Evolutionary conservation across 2,113 vertebrate genomes (phyloP), one percentile per base, ranked within the genome.

Genomic region (Myiagra hebetior): DNA sequence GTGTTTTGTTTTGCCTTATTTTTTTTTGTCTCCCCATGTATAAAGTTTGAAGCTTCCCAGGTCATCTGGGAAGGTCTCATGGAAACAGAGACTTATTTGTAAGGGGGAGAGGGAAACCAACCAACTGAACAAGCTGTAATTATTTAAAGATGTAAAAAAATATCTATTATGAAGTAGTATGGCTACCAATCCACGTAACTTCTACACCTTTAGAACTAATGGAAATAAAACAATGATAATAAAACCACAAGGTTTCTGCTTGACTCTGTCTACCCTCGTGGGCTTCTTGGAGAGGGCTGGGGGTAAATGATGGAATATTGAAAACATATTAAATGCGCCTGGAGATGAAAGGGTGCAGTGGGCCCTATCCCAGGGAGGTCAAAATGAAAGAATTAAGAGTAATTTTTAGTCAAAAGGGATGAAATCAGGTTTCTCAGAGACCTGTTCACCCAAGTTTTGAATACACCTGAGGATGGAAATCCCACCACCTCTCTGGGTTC

Each of bases 91-190:
- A 31, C 52, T 67, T 67, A 30, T 20, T 62, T 64, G 37, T 80
- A 69, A 76, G 9, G 75, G 92, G 64, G 44, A 89, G 73, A 93
- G 85, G 69, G 78, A 70, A 91, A 93, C 42, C 94, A 95, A 93
- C 72, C 63, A 92, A 94, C 92, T 93, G 96, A 97, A 97, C 95
- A 97, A 97, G 92, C 73, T 97, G 95, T 96, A 96, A 97, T 93
- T 97, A 97, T 97, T 97, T 96, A 97, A 97, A 96, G 91, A 95
- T 96, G 92, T 97, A 97, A 95, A 97, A 94, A 96, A 76, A 80
- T 72, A 72, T 91, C 64, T 96, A 80, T 95, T 96, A 93, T 86
- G 78, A 96, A 84, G 92, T 96, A 97, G 95, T 97, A 96, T 94
- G 92, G 81, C 92, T 94, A 94, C 93, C 93, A 68, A 96, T 87